Percentiles rank a stretch among this genome's conserved stretches.
phyloP scores from a whole-genome alignment of 64 coral and sea anemone species.

The Pachyseris speciosa region DNA sequence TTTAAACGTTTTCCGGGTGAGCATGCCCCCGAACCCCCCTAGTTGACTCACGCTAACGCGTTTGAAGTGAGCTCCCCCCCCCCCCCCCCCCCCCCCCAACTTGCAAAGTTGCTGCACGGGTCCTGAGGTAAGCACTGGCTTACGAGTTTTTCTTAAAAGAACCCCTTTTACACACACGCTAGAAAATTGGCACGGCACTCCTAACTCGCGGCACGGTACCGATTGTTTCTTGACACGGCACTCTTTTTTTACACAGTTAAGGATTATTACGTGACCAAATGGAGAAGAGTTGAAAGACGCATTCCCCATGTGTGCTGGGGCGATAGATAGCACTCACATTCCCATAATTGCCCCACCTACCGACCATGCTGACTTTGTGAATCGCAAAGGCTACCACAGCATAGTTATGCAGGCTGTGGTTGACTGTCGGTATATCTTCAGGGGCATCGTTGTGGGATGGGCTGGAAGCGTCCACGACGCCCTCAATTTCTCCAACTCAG shows the following conservation, averaged over 20 bases:
- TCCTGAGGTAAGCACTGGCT: no score
- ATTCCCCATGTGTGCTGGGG: no score
- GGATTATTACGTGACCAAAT: conserved; percentile 3
- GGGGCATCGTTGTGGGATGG: conserved; percentile 34
- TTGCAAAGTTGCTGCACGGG: no score
- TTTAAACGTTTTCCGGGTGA: no score
- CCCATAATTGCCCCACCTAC: conserved; percentile 12
- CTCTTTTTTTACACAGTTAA: background rate
- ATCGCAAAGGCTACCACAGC: conserved; percentile 39
- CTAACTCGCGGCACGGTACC: background rate
- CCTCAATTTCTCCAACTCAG: conserved; percentile 2
- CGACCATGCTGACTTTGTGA: conserved; percentile 15
- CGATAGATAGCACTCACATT: conserved; percentile 40
- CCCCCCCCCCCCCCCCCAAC: no score
- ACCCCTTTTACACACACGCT: background rate
- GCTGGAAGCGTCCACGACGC: conserved; percentile 37
- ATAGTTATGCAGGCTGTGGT: conserved; percentile 33
- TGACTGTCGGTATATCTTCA: conserved; percentile 25
- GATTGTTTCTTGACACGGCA: background rate
- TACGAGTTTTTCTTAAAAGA: no score
- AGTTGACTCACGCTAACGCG: no score
- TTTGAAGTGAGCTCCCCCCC: no score
- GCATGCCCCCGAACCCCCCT: no score
- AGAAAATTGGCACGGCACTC: conserved; percentile 1
- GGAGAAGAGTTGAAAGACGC: conserved; percentile 45